Conservation (phyloP, 2,113 vertebrate species). For the Scomber scombrus region DNA sequence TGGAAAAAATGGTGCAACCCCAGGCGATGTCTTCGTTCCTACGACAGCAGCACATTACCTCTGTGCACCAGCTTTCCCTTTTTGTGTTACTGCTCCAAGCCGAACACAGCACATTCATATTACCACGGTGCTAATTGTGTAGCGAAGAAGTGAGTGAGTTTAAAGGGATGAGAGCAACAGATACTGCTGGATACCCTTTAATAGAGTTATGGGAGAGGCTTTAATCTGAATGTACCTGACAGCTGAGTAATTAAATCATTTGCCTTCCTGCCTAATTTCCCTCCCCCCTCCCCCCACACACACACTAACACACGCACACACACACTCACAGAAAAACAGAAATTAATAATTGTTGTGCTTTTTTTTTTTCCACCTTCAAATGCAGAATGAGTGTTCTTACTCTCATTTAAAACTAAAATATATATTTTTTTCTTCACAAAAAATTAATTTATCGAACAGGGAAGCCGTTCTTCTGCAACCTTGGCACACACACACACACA, state of each 20-base stretch:
- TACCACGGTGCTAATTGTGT: background rate
- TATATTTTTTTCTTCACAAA: too few species aligned
- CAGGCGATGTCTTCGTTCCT: background rate
- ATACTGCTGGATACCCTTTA: background rate
- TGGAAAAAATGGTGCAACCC: background rate
- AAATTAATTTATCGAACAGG: too few species aligned
- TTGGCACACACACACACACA: too few species aligned
- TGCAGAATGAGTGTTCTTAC: too few species aligned
- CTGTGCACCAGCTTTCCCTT: background rate
- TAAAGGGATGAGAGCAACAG: background rate
- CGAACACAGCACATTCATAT: background rate
- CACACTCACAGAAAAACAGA: too few species aligned
- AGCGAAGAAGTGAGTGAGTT: background rate
- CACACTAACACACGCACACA: background rate
- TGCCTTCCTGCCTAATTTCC: constrained; percentile 23
- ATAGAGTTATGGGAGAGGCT: background rate
- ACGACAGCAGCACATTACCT: background rate
- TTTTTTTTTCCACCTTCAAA: too few species aligned
- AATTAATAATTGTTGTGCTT: too few species aligned
- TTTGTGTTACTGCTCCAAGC: background rate
- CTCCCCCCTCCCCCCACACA: background rate
- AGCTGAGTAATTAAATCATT: constrained; percentile 50
- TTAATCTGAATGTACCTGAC: constrained; percentile 42
- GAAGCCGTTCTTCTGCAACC: too few species aligned
- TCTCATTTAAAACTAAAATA: too few species aligned